Percentiles rank a stretch among this genome's conserved stretches.
These are phyloP conservation scores for Ophion ventricosus DNA, from an alignment of 2,888 invertebrate genomes.

Conservation along the genomic window DNA sequence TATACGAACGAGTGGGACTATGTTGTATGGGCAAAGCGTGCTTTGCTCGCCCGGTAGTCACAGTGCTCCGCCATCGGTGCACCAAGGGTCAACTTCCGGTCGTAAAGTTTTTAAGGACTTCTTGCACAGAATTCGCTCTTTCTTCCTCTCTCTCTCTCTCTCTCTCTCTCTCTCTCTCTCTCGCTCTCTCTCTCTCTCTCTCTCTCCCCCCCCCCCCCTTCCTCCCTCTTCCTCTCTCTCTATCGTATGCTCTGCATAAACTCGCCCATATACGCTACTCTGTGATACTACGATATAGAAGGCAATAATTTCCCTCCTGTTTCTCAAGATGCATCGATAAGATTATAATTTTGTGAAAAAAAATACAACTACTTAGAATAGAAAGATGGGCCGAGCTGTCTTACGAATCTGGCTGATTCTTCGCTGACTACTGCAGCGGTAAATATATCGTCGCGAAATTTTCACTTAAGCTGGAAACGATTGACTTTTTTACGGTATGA, in stretches of 20 bases:
- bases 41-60: conserved; percentile 48
- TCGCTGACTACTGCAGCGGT: background rate
- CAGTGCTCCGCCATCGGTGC: conserved; percentile 64
- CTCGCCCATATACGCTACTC: background rate
- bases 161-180: conserved; percentile 3
- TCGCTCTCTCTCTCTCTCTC: conserved; percentile 1
- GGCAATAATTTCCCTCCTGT: background rate
- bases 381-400: background rate
- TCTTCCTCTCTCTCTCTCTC: conserved; percentile 1
- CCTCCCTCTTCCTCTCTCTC: background rate
- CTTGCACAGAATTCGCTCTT: conserved; percentile 41
- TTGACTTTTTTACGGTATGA: too few species aligned
- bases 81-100: conserved; percentile 77
- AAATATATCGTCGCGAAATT: background rate
- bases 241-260: background rate
- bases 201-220: background rate
- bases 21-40: conserved; percentile 7
- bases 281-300: background rate
- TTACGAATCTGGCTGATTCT: background rate
- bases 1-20: conserved; percentile 14
- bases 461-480: too few species aligned
- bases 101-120: conserved; percentile 77
- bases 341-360: background rate
- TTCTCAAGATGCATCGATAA: background rate
- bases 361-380: background rate